Percentiles rank a stretch among this genome's conserved stretches.
Evolutionary conservation across 2,888 invertebrate species (phyloP).

Genomic region (Drosophila infuscata): DNA sequence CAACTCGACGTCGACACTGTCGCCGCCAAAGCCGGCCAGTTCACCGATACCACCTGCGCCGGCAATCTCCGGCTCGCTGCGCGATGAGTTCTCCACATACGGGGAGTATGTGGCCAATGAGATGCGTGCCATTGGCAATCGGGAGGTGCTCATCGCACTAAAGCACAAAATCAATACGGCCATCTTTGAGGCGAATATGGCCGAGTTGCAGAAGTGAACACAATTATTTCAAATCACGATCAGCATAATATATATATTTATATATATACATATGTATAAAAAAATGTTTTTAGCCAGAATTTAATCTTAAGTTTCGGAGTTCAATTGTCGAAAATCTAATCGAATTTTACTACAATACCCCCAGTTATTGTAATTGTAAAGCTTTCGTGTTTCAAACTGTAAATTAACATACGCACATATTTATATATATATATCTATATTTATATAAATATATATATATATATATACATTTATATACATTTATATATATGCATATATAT

Average conservation of each 20-base stretch:
- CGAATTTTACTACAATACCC: constrained; percentile 11
- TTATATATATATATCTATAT: constrained; percentile 7
- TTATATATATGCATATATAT: constrained; percentile 18
- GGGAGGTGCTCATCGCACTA: constrained; percentile 86
- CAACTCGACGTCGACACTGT: constrained; percentile 38
- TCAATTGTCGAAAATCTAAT: constrained; percentile 22
- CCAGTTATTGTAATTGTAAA: constrained; percentile 51
- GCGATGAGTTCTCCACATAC: constrained; percentile 87
- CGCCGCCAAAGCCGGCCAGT: constrained; percentile 49
- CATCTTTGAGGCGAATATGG: constrained; percentile 88
- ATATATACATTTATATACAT: not conserved
- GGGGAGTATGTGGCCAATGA: constrained; percentile 88
- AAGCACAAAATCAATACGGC: constrained; percentile 88
- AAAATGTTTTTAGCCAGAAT: constrained; percentile 58
- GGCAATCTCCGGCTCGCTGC: constrained; percentile 43
- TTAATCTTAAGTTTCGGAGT: constrained; percentile 55
- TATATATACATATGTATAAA: constrained; percentile 9
- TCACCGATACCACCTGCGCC: constrained; percentile 51
- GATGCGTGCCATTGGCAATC: constrained; percentile 86
- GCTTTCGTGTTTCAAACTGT: constrained; percentile 49
- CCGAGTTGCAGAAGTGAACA: constrained; percentile 85
- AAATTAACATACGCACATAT: constrained; percentile 43
- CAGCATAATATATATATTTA: constrained; percentile 12
- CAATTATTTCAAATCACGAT: constrained; percentile 10
- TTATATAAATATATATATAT: constrained; percentile 29